phyloP scores from a whole-genome alignment of 2,113 vertebrate species.

The Lontra canadensis region DNA sequence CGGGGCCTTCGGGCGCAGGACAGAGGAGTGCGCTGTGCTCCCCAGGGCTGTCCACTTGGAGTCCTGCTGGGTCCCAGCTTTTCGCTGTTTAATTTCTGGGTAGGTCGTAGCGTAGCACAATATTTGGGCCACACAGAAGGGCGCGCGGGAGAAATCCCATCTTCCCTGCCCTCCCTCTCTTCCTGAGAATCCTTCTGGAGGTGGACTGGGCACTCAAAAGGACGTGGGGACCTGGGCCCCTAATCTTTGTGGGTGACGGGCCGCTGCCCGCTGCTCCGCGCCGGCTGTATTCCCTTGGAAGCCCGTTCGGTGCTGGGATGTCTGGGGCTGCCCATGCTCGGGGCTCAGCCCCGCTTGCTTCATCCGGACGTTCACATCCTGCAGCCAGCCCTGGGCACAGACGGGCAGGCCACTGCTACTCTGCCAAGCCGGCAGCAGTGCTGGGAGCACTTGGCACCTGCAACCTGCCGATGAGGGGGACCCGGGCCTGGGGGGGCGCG shows the following conservation, averaged over 20 bases:
- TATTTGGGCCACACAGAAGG: too few species aligned
- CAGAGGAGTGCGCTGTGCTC: background rate
- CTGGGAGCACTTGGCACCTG: accelerated
- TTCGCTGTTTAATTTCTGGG: background rate
- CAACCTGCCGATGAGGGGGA: background rate
- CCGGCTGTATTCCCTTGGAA: background rate
- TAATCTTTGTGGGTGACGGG: accelerated
- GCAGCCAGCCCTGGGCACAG: accelerated
- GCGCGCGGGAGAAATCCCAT: background rate
- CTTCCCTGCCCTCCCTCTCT: accelerated
- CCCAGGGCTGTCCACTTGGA: background rate
- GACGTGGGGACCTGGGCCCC: background rate
- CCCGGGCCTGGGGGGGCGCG: background rate
- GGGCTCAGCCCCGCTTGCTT: background rate
- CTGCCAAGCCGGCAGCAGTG: background rate
- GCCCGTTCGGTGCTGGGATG: accelerated
- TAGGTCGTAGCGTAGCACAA: accelerated
- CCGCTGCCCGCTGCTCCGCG: background rate
- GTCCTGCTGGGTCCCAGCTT: background rate
- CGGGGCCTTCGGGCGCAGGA: background rate
- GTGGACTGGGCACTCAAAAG: background rate
- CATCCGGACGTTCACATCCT: accelerated
- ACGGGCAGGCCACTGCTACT: accelerated
- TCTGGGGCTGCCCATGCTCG: background rate
- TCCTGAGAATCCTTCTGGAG: background rate